phyloP scores from a whole-genome alignment of 1,140 invertebrate species.

The Atta cephalotes region DNA sequence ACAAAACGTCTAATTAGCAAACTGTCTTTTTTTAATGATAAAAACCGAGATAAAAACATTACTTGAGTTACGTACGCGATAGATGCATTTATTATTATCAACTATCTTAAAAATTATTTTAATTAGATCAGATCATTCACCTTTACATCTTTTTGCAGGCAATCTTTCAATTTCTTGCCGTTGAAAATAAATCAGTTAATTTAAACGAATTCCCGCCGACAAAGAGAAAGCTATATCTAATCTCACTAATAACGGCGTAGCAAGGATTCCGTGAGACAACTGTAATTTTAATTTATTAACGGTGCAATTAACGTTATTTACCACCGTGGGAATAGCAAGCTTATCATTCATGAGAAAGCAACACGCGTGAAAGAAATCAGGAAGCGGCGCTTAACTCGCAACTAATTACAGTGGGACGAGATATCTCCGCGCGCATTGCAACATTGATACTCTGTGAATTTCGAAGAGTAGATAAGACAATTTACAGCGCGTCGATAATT shows the following conservation, averaged over 20 bases:
- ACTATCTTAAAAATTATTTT: background rate
- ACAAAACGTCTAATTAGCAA: background rate
- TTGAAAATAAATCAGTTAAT: slow-evolving; percentile 41
- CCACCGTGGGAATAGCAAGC: slow-evolving; percentile 61
- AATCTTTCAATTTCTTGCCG: slow-evolving; percentile 2
- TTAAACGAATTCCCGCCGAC: slow-evolving; percentile 32
- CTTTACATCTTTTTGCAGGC: background rate
- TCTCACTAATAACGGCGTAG: slow-evolving; percentile 43
- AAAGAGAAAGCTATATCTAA: slow-evolving; percentile 65
- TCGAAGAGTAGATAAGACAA: slow-evolving; percentile 40
- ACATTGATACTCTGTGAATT: slow-evolving; percentile 3
- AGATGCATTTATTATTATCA: slow-evolving; percentile 10
- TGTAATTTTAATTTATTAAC: slow-evolving; percentile 72
- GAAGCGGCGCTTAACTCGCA: slow-evolving; percentile 44
- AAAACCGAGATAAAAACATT: background rate
- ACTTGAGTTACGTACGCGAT: background rate
- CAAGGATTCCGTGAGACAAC: slow-evolving; percentile 37
- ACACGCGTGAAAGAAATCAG: slow-evolving; percentile 60
- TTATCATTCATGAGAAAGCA: slow-evolving; percentile 63
- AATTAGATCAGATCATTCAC: slow-evolving; percentile 13
- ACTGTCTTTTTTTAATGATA: background rate
- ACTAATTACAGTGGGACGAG: slow-evolving; percentile 33
- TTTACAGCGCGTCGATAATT: slow-evolving; percentile 35
- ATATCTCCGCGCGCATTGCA: background rate
- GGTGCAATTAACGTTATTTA: slow-evolving; percentile 69